Percentiles rank a stretch among this genome's conserved stretches.
These are phyloP conservation scores for Actinemys pallida DNA, from an alignment of 2,113 vertebrate species.

Conservation along the genomic window DNA sequence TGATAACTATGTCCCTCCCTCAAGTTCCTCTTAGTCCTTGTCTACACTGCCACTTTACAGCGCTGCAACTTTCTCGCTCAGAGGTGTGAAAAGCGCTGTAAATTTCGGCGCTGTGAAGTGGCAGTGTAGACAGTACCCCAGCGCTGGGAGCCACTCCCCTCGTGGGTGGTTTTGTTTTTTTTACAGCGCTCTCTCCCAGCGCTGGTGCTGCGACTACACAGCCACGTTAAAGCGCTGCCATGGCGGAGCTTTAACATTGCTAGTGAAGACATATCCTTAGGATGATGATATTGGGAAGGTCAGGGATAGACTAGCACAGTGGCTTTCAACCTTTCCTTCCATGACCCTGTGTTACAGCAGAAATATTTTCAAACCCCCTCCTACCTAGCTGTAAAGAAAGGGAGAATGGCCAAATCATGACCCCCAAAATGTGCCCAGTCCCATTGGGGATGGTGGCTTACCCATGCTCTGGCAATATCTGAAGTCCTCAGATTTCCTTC, in stretches of 20 bases:
- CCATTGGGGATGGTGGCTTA: neutral
- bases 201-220: too few species aligned
- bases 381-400: neutral
- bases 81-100: too few species aligned
- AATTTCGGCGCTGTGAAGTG: too few species aligned
- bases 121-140: too few species aligned
- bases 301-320: neutral
- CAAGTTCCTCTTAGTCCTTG: too few species aligned
- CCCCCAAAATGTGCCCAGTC: neutral
- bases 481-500: accelerated
- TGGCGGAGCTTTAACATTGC: too few species aligned
- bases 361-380: neutral
- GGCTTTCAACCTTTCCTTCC: neutral
- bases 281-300: neutral
- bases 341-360: neutral
- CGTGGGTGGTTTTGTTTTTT: too few species aligned
- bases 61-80: too few species aligned
- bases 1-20: neutral
- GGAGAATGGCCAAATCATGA: neutral
- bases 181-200: too few species aligned
- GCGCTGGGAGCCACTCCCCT: too few species aligned
- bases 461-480: neutral
- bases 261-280: neutral
- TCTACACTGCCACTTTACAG: too few species aligned
- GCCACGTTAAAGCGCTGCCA: too few species aligned